A percentile compares a stretch with the other conserved stretches of the same genome.
phyloP scores from a whole-genome alignment of 2,888 invertebrate species.

The Crepidodera aurea region DNA sequence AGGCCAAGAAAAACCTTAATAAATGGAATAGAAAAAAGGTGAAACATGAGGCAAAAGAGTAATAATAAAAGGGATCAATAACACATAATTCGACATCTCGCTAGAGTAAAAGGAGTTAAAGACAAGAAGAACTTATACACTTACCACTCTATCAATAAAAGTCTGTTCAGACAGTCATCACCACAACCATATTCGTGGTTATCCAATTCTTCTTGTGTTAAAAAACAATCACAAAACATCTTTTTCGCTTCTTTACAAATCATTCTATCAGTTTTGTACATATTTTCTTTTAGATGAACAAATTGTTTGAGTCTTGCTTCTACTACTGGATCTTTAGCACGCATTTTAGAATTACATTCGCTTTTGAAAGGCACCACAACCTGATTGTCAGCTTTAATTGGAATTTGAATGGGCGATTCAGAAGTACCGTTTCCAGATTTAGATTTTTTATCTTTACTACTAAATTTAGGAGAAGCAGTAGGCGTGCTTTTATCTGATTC shows the following conservation, averaged over 20 bases:
- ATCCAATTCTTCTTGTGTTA: constrained; percentile 84
- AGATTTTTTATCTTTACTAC: constrained; percentile 34
- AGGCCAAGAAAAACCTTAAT: too few species aligned
- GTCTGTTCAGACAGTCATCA: constrained; percentile 94
- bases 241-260: constrained; percentile 89
- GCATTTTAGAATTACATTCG: constrained; percentile 65
- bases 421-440: constrained; percentile 35
- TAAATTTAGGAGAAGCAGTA: constrained; percentile 39
- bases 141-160: constrained; percentile 99
- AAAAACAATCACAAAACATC: constrained; percentile 95
- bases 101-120: too few species aligned
- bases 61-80: too few species aligned
- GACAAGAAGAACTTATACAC: too few species aligned
- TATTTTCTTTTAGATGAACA: constrained; percentile 83
- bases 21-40: too few species aligned
- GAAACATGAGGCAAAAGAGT: too few species aligned
- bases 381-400: constrained; percentile 14
- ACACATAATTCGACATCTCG: too few species aligned
- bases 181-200: constrained; percentile 88
- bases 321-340: constrained; percentile 59
- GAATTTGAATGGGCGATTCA: constrained; percentile 26
- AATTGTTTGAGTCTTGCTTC: constrained; percentile 75
- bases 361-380: constrained; percentile 42
- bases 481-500: constrained; percentile 46
- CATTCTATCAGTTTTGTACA: constrained; percentile 84